Percentiles rank a stretch among this genome's conserved stretches.
phyloP scores from a whole-genome alignment of 2,113 vertebrate genomes.

The Sinosuthora webbiana region DNA sequence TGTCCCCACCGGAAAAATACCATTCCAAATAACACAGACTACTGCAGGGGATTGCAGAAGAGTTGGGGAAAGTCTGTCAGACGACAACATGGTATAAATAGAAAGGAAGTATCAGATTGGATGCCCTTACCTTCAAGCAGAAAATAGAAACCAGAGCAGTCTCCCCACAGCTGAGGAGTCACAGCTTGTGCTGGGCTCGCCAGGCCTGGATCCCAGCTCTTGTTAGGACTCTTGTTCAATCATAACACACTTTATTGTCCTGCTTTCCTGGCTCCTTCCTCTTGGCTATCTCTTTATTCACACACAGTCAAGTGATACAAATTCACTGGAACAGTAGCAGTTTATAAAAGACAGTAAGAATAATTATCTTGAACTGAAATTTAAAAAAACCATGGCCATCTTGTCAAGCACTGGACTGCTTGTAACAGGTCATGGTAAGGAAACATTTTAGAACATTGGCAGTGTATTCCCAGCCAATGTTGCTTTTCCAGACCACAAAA shows the following conservation, averaged over 20 bases:
- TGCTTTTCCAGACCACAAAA: not conserved
- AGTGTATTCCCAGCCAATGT: not conserved
- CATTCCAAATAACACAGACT: not conserved
- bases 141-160: not conserved
- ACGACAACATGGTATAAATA: not conserved
- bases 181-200: not conserved
- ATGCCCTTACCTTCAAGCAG: not conserved
- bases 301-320: slow-evolving; percentile 8
- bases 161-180: not conserved
- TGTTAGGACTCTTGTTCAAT: not conserved
- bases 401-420: not conserved
- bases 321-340: slow-evolving; percentile 12
- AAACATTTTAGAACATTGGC: not conserved
- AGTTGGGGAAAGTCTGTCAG: not conserved
- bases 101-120: not conserved
- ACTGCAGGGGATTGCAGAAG: not conserved
- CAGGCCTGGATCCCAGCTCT: not conserved
- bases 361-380: not conserved
- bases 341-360: slow-evolving; percentile 22
- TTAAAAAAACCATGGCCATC: not conserved
- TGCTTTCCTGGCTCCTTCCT: slow-evolving; percentile 1
- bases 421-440: not conserved
- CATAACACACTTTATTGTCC: not conserved
- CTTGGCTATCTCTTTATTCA: not conserved
- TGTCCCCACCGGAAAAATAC: not conserved